These are phyloP conservation scores for Synanceia verrucosa DNA, from an alignment of 2,797 vertebrate species.

Conservation along the genomic window DNA sequence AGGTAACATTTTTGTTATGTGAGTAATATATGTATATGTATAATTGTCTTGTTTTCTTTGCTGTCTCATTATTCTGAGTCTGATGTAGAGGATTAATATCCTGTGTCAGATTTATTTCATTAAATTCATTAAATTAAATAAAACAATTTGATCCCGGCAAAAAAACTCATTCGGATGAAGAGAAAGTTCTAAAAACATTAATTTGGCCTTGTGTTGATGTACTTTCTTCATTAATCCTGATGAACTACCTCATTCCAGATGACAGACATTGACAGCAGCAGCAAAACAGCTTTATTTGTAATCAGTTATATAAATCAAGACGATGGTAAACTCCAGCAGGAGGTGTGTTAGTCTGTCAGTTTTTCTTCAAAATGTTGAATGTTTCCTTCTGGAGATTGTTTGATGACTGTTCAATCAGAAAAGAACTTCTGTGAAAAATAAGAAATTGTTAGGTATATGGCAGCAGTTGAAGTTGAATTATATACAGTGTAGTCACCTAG, in stretches of 20 bases:
- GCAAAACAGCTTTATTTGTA: background rate
- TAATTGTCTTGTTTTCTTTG: too few relatives aligned
- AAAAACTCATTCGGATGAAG: background rate
- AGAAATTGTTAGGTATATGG: background rate
- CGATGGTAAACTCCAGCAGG: background rate
- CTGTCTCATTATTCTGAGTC: too few relatives aligned
- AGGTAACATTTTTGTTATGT: too few relatives aligned
- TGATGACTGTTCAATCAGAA: slow-evolving; percentile 1
- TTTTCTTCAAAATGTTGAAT: background rate
- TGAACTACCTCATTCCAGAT: background rate
- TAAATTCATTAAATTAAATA: too few relatives aligned
- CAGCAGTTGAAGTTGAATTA: too few relatives aligned
- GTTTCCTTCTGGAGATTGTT: background rate
- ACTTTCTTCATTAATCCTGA: background rate
- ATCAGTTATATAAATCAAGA: background rate
- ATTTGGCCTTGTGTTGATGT: background rate
- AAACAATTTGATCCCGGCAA: background rate
- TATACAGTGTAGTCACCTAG: too few relatives aligned
- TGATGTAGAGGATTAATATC: too few relatives aligned
- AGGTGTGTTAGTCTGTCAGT: background rate
- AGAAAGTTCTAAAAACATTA: background rate
- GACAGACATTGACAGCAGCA: background rate
- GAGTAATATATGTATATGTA: too few relatives aligned
- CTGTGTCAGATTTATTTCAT: too few relatives aligned
- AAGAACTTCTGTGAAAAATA: slow-evolving; percentile 19